Conservation (phyloP, 2,888 invertebrate genomes). For the Diplazon laetatorius region DNA sequence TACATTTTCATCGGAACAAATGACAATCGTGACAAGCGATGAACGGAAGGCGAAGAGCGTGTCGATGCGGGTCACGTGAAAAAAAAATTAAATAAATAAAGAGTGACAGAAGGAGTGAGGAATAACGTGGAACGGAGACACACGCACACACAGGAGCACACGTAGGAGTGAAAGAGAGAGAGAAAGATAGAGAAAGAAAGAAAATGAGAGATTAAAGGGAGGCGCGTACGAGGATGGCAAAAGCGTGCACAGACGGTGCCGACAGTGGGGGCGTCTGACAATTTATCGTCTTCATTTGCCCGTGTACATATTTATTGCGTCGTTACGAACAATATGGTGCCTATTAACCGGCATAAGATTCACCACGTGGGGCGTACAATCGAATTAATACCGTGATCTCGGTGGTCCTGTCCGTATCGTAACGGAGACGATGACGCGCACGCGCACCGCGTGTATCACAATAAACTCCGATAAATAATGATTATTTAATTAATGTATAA, state of each 20-base stretch:
- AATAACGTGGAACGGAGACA: too few species aligned
- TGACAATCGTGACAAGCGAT: too few species aligned
- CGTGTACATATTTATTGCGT: constrained; percentile 80
- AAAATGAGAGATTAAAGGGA: constrained; percentile 12
- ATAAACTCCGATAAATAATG: constrained; percentile 81
- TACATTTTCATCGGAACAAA: too few species aligned
- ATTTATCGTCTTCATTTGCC: constrained; percentile 81
- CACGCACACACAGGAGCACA: constrained; percentile 1
- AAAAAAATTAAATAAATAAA: too few species aligned
- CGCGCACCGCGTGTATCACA: constrained; percentile 70
- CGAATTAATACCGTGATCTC: constrained; percentile 71
- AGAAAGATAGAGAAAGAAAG: neutral
- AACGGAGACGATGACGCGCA: constrained; percentile 40
- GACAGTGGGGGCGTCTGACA: constrained; percentile 79
- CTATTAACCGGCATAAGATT: constrained; percentile 79
- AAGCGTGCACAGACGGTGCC: constrained; percentile 60
- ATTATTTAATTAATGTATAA: constrained; percentile 81
- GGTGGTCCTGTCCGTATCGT: constrained; percentile 36
- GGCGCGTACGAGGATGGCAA: constrained; percentile 19
- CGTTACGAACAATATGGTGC: constrained; percentile 81
- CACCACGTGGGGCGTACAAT: constrained; percentile 71
- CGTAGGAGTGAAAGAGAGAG: neutral
- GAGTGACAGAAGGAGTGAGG: too few species aligned
- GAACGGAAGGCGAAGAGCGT: too few species aligned
- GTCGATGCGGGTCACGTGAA: too few species aligned